Conservation (phyloP, 2,797 vertebrate species). For the Liparis tanakae region DNA sequence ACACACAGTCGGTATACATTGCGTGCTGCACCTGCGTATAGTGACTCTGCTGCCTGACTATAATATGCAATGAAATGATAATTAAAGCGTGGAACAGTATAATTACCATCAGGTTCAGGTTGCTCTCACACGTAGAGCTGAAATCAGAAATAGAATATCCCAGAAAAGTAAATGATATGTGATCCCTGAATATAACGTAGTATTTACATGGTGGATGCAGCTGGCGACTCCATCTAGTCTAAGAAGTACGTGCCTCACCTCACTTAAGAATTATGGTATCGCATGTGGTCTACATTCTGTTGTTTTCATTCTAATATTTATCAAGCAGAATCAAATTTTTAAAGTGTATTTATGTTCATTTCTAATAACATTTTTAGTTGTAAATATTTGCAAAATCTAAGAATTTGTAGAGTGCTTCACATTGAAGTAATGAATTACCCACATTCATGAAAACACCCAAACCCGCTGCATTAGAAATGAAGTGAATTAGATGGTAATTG, state of each 20-base stretch:
- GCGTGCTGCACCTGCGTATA: conserved; percentile 10
- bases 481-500: conserved; percentile 3
- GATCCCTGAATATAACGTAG: neutral
- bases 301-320: neutral
- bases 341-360: neutral
- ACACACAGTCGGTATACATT: neutral
- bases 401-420: neutral
- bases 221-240: neutral
- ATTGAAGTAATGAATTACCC: neutral
- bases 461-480: conserved; percentile 17
- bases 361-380: neutral
- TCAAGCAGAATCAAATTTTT: neutral
- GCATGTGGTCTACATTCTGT: neutral
- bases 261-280: neutral
- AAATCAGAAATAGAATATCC: too few relatives aligned
- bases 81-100: conserved; percentile 16
- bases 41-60: neutral
- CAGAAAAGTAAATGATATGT: conserved; percentile 4
- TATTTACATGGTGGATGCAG: conserved; percentile 4
- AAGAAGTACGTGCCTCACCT: neutral
- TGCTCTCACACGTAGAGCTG: neutral
- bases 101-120: conserved; percentile 10
- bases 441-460: conserved; percentile 7
- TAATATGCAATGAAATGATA: conserved; percentile 12
- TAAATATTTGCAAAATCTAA: neutral